Evolutionary conservation across 1,140 invertebrate species (phyloP).

Genomic region (Achroia grisella): DNA sequence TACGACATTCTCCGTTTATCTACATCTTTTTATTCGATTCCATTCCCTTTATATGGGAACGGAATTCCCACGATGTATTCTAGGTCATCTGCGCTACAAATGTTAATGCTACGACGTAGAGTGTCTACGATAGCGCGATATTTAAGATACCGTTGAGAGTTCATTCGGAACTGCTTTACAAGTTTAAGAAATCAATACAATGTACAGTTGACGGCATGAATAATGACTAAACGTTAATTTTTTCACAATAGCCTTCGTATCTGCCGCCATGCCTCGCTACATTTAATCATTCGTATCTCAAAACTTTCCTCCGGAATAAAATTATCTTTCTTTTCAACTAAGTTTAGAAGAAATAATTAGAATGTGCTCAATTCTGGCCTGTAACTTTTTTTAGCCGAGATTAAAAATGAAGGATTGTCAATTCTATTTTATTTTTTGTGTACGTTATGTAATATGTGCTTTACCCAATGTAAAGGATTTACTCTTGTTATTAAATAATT

Average conservation of each 20-base stretch:
- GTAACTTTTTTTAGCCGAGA: too few species aligned
- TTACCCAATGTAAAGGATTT: too few species aligned
- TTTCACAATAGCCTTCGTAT: neutral
- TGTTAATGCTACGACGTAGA: conserved; percentile 1
- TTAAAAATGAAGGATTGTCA: too few species aligned
- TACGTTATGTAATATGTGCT: neutral
- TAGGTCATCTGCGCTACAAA: conserved; percentile 1
- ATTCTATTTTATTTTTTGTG: too few species aligned
- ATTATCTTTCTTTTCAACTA: neutral
- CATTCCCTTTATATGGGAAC: conserved; percentile 5
- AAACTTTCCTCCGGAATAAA: neutral
- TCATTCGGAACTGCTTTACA: neutral
- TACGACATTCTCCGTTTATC: conserved; percentile 5
- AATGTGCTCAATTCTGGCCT: too few species aligned
- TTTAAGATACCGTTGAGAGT: neutral
- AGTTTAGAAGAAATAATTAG: too few species aligned
- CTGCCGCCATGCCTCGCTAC: too few species aligned
- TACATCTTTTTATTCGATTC: conserved; percentile 10
- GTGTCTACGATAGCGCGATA: neutral
- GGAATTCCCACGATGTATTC: neutral
- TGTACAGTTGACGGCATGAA: neutral
- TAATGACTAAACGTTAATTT: neutral
- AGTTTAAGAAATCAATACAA: neutral
- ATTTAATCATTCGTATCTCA: too few species aligned
- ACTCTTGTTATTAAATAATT: too few species aligned